Evolutionary conservation across 2,888 invertebrate species (phyloP), one percentile per base, ranked within the genome.

Genomic region (Acleris sparsana): DNA sequence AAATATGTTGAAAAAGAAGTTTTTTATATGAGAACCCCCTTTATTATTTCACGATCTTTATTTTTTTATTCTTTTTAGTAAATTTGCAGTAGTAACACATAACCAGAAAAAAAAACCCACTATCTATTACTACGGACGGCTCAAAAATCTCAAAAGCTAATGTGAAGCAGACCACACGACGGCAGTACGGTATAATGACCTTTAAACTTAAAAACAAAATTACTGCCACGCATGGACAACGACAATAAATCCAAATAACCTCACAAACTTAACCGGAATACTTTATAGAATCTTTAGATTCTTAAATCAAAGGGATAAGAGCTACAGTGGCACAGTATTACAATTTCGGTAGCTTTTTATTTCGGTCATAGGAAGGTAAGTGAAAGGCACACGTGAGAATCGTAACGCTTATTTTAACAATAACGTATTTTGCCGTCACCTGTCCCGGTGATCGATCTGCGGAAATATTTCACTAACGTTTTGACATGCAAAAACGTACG

Each of bases 371-470:
- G 51, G 33, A 89, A 86, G 86, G 83, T 84, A 84, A 91, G 91
- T 91, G 91, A 91, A 91, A 91, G 91, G 91, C 75, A 80, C 85
- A 88, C 87, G 91, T 91, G 91, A 90, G 91, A 91, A 91, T 89
- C 87, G 84, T 83, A 83, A 87, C 87, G 88, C 87, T 16, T 39
- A 83, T 84, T 86, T 75, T 84, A 87, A 92, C 91, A 92, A 92
- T 91, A 85, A 87, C 80, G 87, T 86, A 89, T 88, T 89, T 88
- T 85, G 87, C 85, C 84, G 87, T 87, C 89, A 84, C 83, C 86
- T 84, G 80, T 81, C 79, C 83, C 77, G 78, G 81, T 90, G 91
- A 91, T 91, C 87, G 91, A 92, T 91, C 86, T 85, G 78, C 74
- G 80, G 85, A 86, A 88, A 89, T 89, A 88, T 89, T 87, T 89